These are phyloP conservation scores for Phenganax marumi DNA, from an alignment of 92 coral and sea anemone species.

Conservation along the genomic window DNA sequence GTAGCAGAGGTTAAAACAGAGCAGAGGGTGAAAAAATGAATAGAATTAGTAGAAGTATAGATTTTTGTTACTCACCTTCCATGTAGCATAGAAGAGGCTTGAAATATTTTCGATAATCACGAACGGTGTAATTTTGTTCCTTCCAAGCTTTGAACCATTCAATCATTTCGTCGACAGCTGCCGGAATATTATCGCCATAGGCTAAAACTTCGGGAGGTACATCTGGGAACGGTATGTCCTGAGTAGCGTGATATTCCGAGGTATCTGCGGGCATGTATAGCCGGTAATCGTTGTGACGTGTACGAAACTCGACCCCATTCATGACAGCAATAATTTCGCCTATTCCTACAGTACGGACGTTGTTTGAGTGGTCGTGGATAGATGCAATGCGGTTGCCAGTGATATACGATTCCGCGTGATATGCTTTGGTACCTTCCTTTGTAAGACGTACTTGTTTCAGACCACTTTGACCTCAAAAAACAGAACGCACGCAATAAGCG, in stretches of 20 bases:
- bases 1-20: no score
- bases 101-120: slow-evolving; percentile 45
- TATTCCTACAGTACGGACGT: slow-evolving; percentile 51
- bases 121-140: slow-evolving; percentile 32
- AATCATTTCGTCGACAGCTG: slow-evolving; percentile 32
- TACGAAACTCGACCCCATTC: slow-evolving; percentile 54
- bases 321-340: slow-evolving; percentile 47
- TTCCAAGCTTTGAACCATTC: slow-evolving; percentile 48
- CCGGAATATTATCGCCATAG: background rate
- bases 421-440: slow-evolving; percentile 45
- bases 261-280: slow-evolving; percentile 36
- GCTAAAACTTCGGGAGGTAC: slow-evolving; percentile 48
- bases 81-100: slow-evolving; percentile 36
- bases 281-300: slow-evolving; percentile 51
- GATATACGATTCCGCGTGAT: slow-evolving; percentile 36
- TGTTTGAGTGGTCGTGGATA: slow-evolving; percentile 51
- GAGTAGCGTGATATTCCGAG: slow-evolving; percentile 30
- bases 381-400: slow-evolving; percentile 35
- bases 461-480: slow-evolving; percentile 21
- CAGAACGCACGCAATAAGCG: background rate
- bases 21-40: no score
- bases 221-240: slow-evolving; percentile 43
- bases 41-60: no score
- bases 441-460: slow-evolving; percentile 42
- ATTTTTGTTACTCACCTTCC: background rate